Percentiles rank a stretch among this genome's conserved stretches.
Evolutionary conservation across 2,113 vertebrate genomes (phyloP).

Genomic region (Nyctereutes procyonoides): DNA sequence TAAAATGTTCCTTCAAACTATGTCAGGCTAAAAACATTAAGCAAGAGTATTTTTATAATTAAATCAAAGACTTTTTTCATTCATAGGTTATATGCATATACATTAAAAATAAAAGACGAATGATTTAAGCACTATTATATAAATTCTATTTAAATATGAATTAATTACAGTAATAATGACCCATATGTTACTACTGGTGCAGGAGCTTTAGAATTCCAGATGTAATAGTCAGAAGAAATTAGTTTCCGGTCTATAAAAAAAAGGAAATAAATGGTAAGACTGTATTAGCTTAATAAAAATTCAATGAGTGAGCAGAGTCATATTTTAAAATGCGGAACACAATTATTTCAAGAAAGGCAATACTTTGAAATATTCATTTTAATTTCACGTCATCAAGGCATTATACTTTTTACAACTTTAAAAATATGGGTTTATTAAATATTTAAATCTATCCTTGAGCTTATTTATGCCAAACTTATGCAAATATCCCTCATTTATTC

Average conservation of each 20-base stretch:
- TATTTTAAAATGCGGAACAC: background rate
- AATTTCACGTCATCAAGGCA: conserved; percentile 29
- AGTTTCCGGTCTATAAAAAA: conserved; percentile 91
- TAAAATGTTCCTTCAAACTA: conserved; percentile 48
- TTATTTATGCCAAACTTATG: conserved; percentile 29
- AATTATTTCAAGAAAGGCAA: conserved; percentile 36
- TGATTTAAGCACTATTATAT: conserved; percentile 50
- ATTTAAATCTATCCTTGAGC: conserved; percentile 4
- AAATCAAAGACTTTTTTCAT: conserved; percentile 54
- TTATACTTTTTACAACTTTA: conserved; percentile 10
- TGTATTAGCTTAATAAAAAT: conserved; percentile 44
- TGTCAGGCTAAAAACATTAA: conserved; percentile 30
- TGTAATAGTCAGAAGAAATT: conserved; percentile 94
- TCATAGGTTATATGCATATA: conserved; percentile 45
- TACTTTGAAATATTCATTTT: conserved; percentile 36
- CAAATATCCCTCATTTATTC: background rate
- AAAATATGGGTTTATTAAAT: conserved; percentile 26
- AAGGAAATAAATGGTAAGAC: conserved; percentile 42
- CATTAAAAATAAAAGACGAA: conserved; percentile 57
- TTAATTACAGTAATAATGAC: conserved; percentile 81
- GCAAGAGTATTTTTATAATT: conserved; percentile 20
- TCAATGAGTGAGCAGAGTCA: conserved; percentile 4
- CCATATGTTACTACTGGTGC: conserved; percentile 90
- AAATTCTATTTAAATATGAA: conserved; percentile 62
- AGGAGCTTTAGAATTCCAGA: conserved; percentile 96